Evolutionary conservation across 53 echinoderm and acorn worm species (phyloP).

Genomic region (Paracentrotus lividus): DNA sequence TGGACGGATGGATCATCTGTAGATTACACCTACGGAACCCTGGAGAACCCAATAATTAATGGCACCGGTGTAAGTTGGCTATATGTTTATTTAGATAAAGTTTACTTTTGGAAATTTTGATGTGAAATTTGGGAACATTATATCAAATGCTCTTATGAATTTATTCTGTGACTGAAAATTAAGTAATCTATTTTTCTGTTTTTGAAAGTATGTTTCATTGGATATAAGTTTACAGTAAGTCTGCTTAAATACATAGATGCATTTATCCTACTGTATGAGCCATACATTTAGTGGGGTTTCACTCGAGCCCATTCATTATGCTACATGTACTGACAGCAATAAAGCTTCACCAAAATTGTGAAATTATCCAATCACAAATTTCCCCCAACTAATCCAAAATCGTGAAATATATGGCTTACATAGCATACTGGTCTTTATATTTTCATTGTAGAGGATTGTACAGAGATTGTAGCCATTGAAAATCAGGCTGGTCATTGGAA

Average conservation of each 20-base stretch:
- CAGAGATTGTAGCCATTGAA: conserved; percentile 73
- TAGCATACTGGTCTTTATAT: too few relatives aligned
- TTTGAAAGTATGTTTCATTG: too few relatives aligned
- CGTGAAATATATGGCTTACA: too few relatives aligned
- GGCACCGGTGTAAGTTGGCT: conserved; percentile 58
- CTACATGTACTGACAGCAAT: too few relatives aligned
- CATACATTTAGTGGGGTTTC: too few relatives aligned
- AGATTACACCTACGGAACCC: conserved; percentile 86
- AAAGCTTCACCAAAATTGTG: too few relatives aligned
- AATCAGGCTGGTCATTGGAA: conserved; percentile 77
- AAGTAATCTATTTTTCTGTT: not conserved
- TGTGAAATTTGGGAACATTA: not conserved
- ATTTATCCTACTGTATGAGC: too few relatives aligned
- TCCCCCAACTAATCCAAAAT: too few relatives aligned
- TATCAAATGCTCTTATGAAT: not conserved
- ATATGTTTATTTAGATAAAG: not conserved
- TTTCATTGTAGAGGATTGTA: conserved; percentile 79
- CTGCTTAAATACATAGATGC: too few relatives aligned
- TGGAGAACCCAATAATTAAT: conserved; percentile 78
- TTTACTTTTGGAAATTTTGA: not conserved
- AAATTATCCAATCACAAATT: too few relatives aligned
- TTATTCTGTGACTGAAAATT: not conserved
- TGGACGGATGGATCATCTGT: conserved; percentile 87
- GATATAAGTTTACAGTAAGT: too few relatives aligned
- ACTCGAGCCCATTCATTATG: too few relatives aligned